phyloP scores from a whole-genome alignment of 2,113 vertebrate genomes.

The Boleophthalmus pectinirostris region DNA sequence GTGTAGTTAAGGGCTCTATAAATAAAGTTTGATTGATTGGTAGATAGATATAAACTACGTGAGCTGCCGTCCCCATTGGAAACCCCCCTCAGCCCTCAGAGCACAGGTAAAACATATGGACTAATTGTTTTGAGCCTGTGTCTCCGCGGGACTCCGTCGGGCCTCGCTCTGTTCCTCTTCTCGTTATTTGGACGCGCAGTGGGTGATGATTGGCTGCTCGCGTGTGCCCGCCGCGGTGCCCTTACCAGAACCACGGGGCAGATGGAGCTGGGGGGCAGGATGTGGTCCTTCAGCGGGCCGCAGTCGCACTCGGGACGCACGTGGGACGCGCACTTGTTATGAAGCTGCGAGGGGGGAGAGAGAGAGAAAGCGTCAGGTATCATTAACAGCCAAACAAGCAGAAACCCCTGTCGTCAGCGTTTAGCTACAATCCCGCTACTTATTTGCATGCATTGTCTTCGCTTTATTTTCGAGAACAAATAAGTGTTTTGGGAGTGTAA shows the following conservation, averaged over 20 bases:
- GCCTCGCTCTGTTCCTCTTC: conserved; percentile 2
- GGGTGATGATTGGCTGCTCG: conserved; percentile 45
- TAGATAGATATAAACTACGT: not conserved
- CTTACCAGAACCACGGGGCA: conserved; percentile 93
- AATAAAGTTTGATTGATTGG: no score
- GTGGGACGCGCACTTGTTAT: conserved; percentile 97
- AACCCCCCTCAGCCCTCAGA: not conserved
- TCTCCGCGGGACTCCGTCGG: not conserved
- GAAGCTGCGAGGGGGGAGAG: conserved; percentile 75
- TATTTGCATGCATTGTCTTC: conserved; percentile 31
- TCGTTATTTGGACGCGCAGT: conserved; percentile 34
- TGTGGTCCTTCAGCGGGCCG: conserved; percentile 90
- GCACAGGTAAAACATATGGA: not conserved
- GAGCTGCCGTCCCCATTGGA: not conserved
- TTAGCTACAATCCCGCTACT: not conserved
- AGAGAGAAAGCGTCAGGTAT: conserved; percentile 38
- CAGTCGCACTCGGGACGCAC: conserved; percentile 95
- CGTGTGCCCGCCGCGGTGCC: conserved; percentile 36
- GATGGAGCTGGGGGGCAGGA: conserved; percentile 91
- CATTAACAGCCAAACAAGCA: conserved; percentile 29
- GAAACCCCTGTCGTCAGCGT: not conserved
- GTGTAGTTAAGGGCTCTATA: no score
- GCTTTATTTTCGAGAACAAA: conserved; percentile 53
- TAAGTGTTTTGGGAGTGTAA: conserved; percentile 66
- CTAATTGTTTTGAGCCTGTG: not conserved